Conservation (phyloP, 2,797 vertebrate species). For the Poeciliopsis paucimaculata region DNA sequence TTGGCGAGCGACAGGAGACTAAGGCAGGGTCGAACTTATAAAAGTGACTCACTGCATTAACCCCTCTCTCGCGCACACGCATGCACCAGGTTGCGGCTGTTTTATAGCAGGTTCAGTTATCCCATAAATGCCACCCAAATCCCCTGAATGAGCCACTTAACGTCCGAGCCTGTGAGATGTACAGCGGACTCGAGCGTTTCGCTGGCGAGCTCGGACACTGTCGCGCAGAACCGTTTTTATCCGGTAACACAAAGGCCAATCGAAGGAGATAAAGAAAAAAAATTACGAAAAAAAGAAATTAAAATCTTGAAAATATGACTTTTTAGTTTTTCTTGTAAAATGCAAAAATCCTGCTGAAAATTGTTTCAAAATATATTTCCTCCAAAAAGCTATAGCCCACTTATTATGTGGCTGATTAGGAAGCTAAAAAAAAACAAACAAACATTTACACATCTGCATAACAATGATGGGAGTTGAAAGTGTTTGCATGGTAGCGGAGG, state of each 20-base stretch:
- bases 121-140: constrained; percentile 72
- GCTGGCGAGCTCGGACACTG: background rate
- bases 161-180: constrained; percentile 33
- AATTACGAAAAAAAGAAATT: background rate
- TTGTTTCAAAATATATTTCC: background rate
- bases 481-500: background rate
- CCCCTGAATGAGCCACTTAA: constrained; percentile 52
- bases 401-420: background rate
- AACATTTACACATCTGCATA: background rate
- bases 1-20: constrained; percentile 14
- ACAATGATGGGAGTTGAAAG: background rate
- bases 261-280: too few species aligned
- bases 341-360: background rate
- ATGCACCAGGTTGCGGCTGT: constrained; percentile 46
- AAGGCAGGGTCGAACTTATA: constrained; percentile 50
- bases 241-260: background rate
- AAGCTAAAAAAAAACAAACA: background rate
- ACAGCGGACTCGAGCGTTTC: background rate
- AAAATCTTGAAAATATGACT: background rate
- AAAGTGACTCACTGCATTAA: constrained; percentile 62
- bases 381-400: background rate
- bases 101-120: constrained; percentile 64
- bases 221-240: background rate
- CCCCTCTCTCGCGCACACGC: constrained; percentile 20
- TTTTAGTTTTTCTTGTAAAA: background rate